Evolutionary conservation across 2,888 invertebrate species (phyloP), one percentile per base, ranked within the genome.

Genomic region (Leptinotarsa haldemani): DNA sequence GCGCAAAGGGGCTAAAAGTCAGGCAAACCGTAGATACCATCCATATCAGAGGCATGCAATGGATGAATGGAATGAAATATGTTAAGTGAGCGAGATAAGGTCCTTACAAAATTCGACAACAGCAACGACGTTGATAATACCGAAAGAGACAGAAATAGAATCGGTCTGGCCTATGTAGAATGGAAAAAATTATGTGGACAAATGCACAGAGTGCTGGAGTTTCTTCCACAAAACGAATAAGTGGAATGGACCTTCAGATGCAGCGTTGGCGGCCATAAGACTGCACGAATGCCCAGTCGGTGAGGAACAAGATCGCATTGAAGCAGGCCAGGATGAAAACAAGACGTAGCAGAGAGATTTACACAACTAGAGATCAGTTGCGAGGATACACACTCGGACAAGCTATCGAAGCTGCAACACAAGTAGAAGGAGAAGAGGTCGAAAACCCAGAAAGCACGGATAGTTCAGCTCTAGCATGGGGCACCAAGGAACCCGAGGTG

Each of bases 191-290:
- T n/a, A 7, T 48, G 20, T 65, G n/a, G 65, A 65, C 4, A 65
- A 22, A 22, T 65, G 65, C 12, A n/a, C 5, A 3, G 5, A 9
- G 47, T 66, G 50, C 12, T 47, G 22, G 47, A 22, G 66, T 9
- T 16, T 16, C 50, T 50, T 16, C 50, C 66, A 66, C 66, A 53
- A 9, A 22, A 53, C 18, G 30, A 22, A 66, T 7, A 22, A 66
- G n/a, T 66, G 50, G 16, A n/a, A 66, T 3, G 53, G 53, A 9
- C 52, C 50, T 50, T 15, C 16, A 66, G 47, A 66, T 66, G 66
- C 22, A 48, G 66, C 7, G 3, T 22, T n/a, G 25, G 13, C 3
- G 66, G 5, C 20, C 66, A 66, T 47, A 47, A 22, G 4, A 65
- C 56, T 13, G 58, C 65, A 22, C 50, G 30, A 46, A 20, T 22